phyloP scores from a whole-genome alignment of 2,888 invertebrate species.

The Heliconius hortense region DNA sequence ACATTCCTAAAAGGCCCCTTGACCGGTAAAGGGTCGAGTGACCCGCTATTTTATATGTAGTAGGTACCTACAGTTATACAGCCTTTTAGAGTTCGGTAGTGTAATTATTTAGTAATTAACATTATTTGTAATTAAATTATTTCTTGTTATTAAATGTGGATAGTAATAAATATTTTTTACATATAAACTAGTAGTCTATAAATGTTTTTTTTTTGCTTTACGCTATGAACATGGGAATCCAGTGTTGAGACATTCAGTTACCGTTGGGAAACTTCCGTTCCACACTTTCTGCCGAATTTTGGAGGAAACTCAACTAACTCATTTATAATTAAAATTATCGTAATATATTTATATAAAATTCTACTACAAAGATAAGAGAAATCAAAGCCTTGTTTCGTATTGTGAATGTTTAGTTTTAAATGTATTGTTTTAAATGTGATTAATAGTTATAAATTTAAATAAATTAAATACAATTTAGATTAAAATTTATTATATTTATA shows the following conservation, averaged over 20 bases:
- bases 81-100: conserved; percentile 46
- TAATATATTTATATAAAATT: no score
- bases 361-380: no score
- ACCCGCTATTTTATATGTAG: conserved; percentile 56
- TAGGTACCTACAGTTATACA: conserved; percentile 44
- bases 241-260: no score
- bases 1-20: conserved; percentile 57
- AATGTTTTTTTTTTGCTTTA: neutral
- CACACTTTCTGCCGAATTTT: no score
- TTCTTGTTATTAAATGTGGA: neutral
- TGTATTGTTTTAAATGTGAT: no score
- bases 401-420: no score
- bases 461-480: neutral
- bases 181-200: neutral
- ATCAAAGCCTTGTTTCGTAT: neutral
- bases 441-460: neutral
- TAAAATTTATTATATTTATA: neutral
- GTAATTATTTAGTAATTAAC: conserved; percentile 46
- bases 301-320: no score
- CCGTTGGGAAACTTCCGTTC: no score
- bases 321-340: no score
- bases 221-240: rapidly evolving
- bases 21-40: conserved; percentile 53
- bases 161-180: no score
- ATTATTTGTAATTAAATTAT: conserved; percentile 28